Evolutionary conservation across 2,888 invertebrate species (phyloP).

Genomic region (Ormyrus thymus): DNA sequence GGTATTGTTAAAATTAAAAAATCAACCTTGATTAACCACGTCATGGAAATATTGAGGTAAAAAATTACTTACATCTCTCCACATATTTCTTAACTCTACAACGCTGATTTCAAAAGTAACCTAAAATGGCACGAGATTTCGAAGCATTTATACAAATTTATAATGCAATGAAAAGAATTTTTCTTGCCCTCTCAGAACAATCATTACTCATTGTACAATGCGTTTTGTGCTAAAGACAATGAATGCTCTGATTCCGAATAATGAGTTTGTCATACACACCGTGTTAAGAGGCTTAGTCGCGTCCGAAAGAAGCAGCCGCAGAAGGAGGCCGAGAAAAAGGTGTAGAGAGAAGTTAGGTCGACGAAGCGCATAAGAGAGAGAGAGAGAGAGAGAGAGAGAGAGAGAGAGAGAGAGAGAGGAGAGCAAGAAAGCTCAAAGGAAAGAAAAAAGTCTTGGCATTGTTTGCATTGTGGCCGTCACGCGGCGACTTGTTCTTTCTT

Average conservation of each 20-base stretch:
- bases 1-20: too few species aligned
- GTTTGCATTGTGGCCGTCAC: constrained; percentile 57
- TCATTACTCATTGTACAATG: not conserved
- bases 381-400: not conserved
- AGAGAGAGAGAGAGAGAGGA: not conserved
- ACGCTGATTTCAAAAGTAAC: too few species aligned
- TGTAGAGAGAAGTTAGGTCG: not conserved
- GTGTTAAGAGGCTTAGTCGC: constrained; percentile 18
- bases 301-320: constrained; percentile 13
- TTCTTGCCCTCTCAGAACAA: not conserved
- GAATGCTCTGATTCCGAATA: constrained; percentile 21
- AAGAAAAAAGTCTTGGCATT: constrained; percentile 43
- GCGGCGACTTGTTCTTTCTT: constrained; percentile 46
- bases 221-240: constrained; percentile 18
- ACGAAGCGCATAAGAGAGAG: not conserved
- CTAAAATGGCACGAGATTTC: too few species aligned
- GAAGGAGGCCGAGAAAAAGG: constrained; percentile 7
- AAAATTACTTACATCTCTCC: too few species aligned
- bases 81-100: too few species aligned
- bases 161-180: too few species aligned
- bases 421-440: constrained; percentile 21
- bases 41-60: too few species aligned
- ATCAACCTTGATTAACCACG: too few species aligned
- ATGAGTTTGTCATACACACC: constrained; percentile 17
- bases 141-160: too few species aligned